Evolutionary conservation across 2,888 invertebrate genomes (phyloP), one percentile per base, ranked within the genome.

Genomic region (Molorchus minor): DNA sequence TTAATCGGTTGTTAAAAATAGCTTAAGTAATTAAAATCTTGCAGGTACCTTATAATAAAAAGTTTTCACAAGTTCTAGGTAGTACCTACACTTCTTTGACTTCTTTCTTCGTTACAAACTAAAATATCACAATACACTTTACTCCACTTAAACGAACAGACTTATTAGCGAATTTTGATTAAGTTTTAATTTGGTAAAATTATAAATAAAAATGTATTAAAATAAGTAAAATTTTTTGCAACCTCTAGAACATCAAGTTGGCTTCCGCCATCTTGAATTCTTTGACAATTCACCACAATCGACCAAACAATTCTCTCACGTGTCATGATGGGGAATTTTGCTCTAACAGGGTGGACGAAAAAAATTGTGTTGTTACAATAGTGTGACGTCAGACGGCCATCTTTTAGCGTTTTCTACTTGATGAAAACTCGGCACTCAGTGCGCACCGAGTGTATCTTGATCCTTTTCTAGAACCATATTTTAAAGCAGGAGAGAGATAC

Each of bases 261-360:
- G 77, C 77, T 72, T 68, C 69, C 72, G 80, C 79, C 80, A 80
- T 80, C 75, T 80, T 79, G 78, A 73, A 78, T 76, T 72, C 64
- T 69, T 62, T 57, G 54, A 54, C 47, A 40, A 47, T 47, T 47
- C 30, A 4, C 33, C 7, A 49, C 49, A 49, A 49, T 49, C 49
- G 49, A 49, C 49, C 49, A 49, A 49, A 49, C 49, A 49, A 38
- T 49, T 49, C 38, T 38, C 38, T 49, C 38, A 49, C 38, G 47
- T 49, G 47, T 49, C 49, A 43, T 12, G n/a, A n/a, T 33, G 33
- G 21, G 25, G 43, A 43, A 12, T 25, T 43, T 43, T 43, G 13
- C 19, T 36, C 36, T 36, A 36, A 47, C 21, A 47, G 35, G 47
- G 47, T 47, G 47, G 16, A 3, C 43, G 12, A 43, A 43, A 13